Evolutionary conservation across 2,888 invertebrate species (phyloP), one percentile per base, ranked within the genome.

Genomic region (Alloscopus bannaensis): DNA sequence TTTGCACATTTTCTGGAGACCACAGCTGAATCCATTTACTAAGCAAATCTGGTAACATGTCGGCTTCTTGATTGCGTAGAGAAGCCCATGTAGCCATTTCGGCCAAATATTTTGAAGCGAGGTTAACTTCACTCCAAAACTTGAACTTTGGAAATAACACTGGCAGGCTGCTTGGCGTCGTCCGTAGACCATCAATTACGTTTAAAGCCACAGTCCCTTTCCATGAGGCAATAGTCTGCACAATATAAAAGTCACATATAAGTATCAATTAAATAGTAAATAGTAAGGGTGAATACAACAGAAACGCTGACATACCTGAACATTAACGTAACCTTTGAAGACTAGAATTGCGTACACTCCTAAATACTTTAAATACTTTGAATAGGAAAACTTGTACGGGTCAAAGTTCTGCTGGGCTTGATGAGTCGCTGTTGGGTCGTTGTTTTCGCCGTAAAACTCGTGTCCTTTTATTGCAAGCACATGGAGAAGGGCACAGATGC

Each of bases 311-410:
- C 52, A 16, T 18, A 72, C 79, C 68, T 79, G 4, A 2, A 24
- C 40, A 1, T 52, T n/a, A 47, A 66, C 26, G n/a, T 26, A n/a
- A 0, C 60, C n/a, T 13, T 76, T 62, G 31, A 26, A 65, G 3
- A 40, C 22, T 16, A 82, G 20, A 2, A 80, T 16, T 0, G 62
- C 62, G 24, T 80, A 82, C 0, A 69, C 68, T 47, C 68, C 65
- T 18, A 82, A 50, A 47, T 80, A 79, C 11, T 76, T 55, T 6
- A 80, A 18, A 24, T 80, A 82, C 45, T 72, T 70, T 6, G 45
- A 22, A 16, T 22, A 68, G 0, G 71, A 13, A 40, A 65, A 82
- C 24, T 22, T 40, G 29, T 62, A 76, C 0, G 76, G 76, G 22
- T 81, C 42, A 40, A 47, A 13, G 11, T 57, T 66, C 50, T 40